Base-by-base conservation (phyloP, 2,113 vertebrate species). In the Gulo gulo region DNA sequence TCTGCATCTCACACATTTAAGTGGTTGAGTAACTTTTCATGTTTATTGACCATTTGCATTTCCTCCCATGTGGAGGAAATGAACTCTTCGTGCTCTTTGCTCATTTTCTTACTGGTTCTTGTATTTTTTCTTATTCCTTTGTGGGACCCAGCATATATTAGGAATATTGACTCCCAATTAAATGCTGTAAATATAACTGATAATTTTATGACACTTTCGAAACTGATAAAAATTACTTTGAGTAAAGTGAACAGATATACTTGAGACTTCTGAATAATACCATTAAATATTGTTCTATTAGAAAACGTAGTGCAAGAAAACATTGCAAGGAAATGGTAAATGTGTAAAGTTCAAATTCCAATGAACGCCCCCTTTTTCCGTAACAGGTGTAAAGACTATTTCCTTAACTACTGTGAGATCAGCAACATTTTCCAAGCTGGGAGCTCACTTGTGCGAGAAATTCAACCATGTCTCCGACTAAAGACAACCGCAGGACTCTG, bases 331-430 rank as follows among this genome's bases (percentile, higher is more conserved):
- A 63, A 67, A 88, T 2, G 57, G 76, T 31, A 80, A 73, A 50
- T 2, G 18, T n/a, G 80, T 36, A 4, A 97, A 97, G 93, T 90
- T 78, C 50, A 81, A 88, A 88, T 86, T 88, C 86, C 88, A 81
- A 82, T 2, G 88, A 87, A 96, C 52, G 57, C 31, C 94, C 84
- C 73, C 90, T 67, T 63, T 63, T 52, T 61, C 84, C 57, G 11
- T 92, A 97, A 97, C 97, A 98, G 97, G 97, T 98, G 95, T 69
- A 94, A 95, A 91, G 94, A 65, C 2, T 21, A 85, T 55, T 88
- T 85, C 92, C 79, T 81, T 34, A 91, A 89, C 95, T 65, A 16
- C 71, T 16, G 29, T 24, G 59, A 94, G 47, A 55, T 21, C 47
- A 15, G 63, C 76, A 55, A 50, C 87, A 42, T 65, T 74, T 57